Conservation (phyloP, 2,797 vertebrate genomes). For the Spinus olivaceus region DNA sequence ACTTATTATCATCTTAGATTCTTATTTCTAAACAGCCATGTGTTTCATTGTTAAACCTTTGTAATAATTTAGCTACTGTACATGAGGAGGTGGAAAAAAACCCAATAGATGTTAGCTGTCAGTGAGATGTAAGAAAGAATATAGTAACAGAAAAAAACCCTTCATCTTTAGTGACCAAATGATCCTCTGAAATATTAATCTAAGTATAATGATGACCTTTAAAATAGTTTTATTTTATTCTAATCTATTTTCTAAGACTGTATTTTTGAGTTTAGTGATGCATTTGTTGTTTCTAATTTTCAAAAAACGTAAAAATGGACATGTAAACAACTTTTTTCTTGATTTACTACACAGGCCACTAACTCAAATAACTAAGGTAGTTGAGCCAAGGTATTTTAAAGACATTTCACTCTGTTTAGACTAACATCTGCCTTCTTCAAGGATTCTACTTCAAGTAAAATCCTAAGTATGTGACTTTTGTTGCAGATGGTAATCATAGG, state of each 20-base stretch:
- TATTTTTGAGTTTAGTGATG: not conserved
- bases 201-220: not conserved
- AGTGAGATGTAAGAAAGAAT: not conserved
- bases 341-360: not conserved
- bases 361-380: not conserved
- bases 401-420: not conserved
- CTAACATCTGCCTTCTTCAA: not conserved
- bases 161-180: not conserved
- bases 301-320: not conserved
- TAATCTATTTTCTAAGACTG: not conserved
- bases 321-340: not conserved
- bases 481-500: not conserved
- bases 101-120: not conserved
- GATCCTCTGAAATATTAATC: not conserved
- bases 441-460: not conserved
- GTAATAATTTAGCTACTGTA: not conserved
- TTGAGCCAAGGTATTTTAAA: not conserved
- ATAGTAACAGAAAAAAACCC: fast-evolving
- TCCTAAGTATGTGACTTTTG: not conserved
- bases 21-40: not conserved
- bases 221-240: not conserved
- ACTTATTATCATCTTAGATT: not conserved
- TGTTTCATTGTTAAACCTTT: not conserved
- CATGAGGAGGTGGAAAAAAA: not conserved
- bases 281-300: not conserved